Evolutionary conservation across 23 tunicate genomes (phyloP).

Genomic region (Botrylloides violaceus): DNA sequence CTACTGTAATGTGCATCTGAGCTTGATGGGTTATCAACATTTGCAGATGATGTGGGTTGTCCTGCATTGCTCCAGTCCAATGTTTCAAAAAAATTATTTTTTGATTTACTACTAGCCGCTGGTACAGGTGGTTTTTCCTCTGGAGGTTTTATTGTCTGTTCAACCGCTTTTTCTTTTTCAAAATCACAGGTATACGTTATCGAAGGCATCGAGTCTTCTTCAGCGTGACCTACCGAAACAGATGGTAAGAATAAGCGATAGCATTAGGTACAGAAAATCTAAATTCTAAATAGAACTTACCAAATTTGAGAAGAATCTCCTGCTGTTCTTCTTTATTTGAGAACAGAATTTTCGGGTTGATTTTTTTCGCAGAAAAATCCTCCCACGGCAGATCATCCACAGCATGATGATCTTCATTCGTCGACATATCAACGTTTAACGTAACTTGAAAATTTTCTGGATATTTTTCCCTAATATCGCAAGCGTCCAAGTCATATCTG

Average conservation of each 20-base stretch:
- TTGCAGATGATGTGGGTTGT: background rate
- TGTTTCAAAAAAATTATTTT: conserved; percentile 40
- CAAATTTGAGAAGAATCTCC: conserved; percentile 57
- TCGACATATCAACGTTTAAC: conserved; percentile 46
- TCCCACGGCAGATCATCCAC: conserved; percentile 35
- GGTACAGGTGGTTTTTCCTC: background rate
- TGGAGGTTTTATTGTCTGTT: background rate
- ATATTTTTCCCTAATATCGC: conserved; percentile 78
- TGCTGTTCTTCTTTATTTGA: conserved; percentile 62
- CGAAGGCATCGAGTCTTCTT: conserved; percentile 34
- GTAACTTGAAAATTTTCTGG: conserved; percentile 68
- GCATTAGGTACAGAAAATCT: background rate
- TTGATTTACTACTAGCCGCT: background rate
- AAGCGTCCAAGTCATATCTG: conserved; percentile 88
- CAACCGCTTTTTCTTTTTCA: background rate
- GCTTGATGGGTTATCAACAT: background rate
- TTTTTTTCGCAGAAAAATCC: conserved; percentile 42
- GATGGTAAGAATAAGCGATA: background rate
- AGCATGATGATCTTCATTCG: conserved; percentile 22
- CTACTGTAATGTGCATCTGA: background rate
- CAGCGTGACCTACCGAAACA: conserved; percentile 39
- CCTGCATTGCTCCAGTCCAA: conserved; percentile 34
- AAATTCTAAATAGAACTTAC: conserved; percentile 9
- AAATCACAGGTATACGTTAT: conserved; percentile 23
- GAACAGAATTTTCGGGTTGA: conserved; percentile 68